These are phyloP conservation scores for Apostichopus japonicus DNA, from an alignment of 35 echinoderm and acorn worm genomes.

Conservation along the genomic window DNA sequence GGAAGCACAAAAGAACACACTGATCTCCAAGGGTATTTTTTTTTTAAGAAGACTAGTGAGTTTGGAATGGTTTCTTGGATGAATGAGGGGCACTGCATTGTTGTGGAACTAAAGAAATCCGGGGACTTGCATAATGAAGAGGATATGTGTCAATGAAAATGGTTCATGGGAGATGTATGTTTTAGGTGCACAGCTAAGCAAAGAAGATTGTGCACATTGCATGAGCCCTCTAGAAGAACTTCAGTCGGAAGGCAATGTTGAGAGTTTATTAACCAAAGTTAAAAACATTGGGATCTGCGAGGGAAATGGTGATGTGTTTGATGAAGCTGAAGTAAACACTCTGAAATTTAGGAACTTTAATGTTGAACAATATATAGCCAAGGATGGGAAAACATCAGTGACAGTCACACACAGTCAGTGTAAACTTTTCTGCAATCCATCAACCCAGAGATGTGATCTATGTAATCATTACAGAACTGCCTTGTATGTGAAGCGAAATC, in stretches of 20 bases:
- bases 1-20: too few relatives aligned
- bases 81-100: background rate
- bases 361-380: too few relatives aligned
- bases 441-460: too few relatives aligned
- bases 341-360: too few relatives aligned
- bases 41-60: background rate
- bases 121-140: conserved; percentile 16
- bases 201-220: background rate
- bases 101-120: background rate
- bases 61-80: background rate
- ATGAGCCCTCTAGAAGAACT: background rate
- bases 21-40: background rate
- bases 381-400: too few relatives aligned
- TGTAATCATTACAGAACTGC: too few relatives aligned
- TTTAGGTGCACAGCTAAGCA: background rate
- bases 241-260: background rate
- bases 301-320: background rate
- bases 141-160: background rate
- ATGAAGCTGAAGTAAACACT: background rate
- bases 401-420: too few relatives aligned
- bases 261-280: background rate
- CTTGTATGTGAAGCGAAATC: background rate
- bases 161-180: background rate
- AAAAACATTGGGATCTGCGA: background rate
- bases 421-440: too few relatives aligned